Evolutionary conservation across 1,140 invertebrate species (phyloP), one percentile per base, ranked within the genome.

Genomic region (Babylonia areolata): DNA sequence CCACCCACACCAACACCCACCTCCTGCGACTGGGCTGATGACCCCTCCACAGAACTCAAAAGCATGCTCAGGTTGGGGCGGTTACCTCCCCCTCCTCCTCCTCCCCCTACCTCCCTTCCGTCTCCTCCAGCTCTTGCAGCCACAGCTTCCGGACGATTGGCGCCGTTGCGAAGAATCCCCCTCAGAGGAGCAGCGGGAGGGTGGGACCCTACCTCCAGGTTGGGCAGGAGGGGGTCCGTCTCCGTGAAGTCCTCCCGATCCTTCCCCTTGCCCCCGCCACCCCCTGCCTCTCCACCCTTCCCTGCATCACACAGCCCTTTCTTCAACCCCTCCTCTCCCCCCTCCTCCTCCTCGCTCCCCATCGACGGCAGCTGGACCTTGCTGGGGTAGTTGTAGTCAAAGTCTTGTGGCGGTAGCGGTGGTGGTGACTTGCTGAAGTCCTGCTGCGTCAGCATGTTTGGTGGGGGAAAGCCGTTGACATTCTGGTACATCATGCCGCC

Each of bases 21-120:
- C 39, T 71, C 64, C 17, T 15, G 35, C 12, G 40, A 23, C 11
- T n/a, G 20, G 2, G 11, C 15, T 17, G n/a, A 5, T 3, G 23
- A 3, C 2, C 35, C 28, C 23, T 84, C 82, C 39, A 40, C 33
- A 6, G 81, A 39, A 28, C 64, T 46, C 64, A 84, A 51, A 20
- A 84, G 82, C 82, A 84, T 84, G 40, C 82, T 84, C 20, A 84
- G 40, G 82, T 84, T 35, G 39, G 82, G 82, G 5, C 82, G 35
- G 64, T 84, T 84, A 3, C 81, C 81, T 11, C 28, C 58, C 39
- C 12, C 20, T 9, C n/a, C 71, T 20, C 71, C 71, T 28, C 75
- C 75, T 40, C 75, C 35, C 64, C 35, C 58, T 17, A 51, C 46
- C 46, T 51, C 46, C 17, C 46, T 51, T 17, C 46, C 46, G 17